Conservation (phyloP, 2,113 vertebrate species). For the Limanda limanda region DNA sequence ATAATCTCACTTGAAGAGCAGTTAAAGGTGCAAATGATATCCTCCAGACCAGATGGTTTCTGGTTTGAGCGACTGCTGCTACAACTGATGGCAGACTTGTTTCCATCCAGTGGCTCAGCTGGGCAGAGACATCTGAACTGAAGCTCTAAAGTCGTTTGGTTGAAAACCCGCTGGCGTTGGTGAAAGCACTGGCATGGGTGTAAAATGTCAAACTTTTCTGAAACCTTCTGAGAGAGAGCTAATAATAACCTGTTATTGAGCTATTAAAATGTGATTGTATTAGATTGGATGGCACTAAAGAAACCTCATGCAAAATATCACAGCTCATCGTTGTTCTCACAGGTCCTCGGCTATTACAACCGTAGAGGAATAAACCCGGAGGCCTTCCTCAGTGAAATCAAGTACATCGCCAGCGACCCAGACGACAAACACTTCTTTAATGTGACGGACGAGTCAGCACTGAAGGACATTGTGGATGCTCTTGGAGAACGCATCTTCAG, state of each 20-base stretch:
- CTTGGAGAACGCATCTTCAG: conserved; percentile 97
- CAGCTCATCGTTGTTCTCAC: conserved; percentile 17
- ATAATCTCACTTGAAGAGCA: conserved; percentile 25
- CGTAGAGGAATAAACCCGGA: conserved; percentile 95
- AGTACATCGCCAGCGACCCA: conserved; percentile 95
- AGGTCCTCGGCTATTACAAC: conserved; percentile 99
- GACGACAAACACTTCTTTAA: conserved; percentile 99
- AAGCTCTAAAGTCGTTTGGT: conserved; percentile 29
- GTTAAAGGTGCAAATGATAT: conserved; percentile 66
- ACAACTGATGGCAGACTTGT: conserved; percentile 26
- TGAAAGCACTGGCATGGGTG: not conserved
- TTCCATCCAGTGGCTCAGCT: conserved; percentile 12
- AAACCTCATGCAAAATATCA: not conserved
- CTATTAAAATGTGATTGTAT: not conserved
- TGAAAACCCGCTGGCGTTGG: not conserved
- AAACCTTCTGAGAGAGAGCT: not conserved
- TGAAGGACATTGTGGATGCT: conserved; percentile 97
- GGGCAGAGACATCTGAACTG: conserved; percentile 2
- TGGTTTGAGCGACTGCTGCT: conserved; percentile 32
- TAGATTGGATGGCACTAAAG: not conserved
- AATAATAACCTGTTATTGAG: not conserved
- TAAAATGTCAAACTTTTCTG: conserved; percentile 7
- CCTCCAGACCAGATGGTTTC: conserved; percentile 42
- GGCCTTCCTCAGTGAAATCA: conserved; percentile 95
- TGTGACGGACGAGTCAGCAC: conserved; percentile 92